phyloP scores from a whole-genome alignment of 1,140 invertebrate genomes.

The Anadara kagoshimensis region DNA sequence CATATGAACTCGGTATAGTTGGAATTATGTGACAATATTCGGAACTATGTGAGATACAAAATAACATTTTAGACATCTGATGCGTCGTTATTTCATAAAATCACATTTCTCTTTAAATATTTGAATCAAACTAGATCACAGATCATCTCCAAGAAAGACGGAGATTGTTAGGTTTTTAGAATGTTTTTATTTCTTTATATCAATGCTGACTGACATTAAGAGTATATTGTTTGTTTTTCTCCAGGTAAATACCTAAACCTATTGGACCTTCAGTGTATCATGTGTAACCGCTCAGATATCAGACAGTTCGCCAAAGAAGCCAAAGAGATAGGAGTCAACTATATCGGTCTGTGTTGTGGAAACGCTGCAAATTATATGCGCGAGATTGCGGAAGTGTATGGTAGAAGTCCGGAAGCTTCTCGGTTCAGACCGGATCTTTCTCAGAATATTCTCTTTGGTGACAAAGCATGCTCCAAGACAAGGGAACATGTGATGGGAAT shows the following conservation, averaged over 20 bases:
- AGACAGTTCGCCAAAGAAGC: constrained; percentile 55
- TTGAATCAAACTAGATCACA: no score
- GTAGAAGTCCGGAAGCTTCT: constrained; percentile 47
- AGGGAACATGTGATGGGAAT: no score
- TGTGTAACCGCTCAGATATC: constrained; percentile 55
- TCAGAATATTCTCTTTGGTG: constrained; percentile 41
- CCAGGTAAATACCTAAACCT: constrained; percentile 52
- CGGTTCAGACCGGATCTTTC: constrained; percentile 52
- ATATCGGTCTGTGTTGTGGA: constrained; percentile 70
- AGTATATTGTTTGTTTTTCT: neutral
- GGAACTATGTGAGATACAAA: no score
- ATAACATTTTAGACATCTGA: no score
- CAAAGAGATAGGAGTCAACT: constrained; percentile 63
- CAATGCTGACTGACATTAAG: no score
- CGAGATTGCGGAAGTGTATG: constrained; percentile 58
- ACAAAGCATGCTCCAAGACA: neutral
- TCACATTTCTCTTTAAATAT: no score
- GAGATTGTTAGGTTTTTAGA: no score
- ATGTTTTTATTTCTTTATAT: no score
- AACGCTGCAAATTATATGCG: constrained; percentile 57
- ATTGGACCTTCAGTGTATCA: constrained; percentile 34
- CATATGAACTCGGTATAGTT: no score
- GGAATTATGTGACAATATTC: no score
- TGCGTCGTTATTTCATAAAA: no score
- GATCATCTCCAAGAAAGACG: no score